Percentiles rank a stretch among this genome's conserved stretches.
Evolutionary conservation across 2,888 invertebrate genomes (phyloP).

Genomic region (Nomada goodeniana): DNA sequence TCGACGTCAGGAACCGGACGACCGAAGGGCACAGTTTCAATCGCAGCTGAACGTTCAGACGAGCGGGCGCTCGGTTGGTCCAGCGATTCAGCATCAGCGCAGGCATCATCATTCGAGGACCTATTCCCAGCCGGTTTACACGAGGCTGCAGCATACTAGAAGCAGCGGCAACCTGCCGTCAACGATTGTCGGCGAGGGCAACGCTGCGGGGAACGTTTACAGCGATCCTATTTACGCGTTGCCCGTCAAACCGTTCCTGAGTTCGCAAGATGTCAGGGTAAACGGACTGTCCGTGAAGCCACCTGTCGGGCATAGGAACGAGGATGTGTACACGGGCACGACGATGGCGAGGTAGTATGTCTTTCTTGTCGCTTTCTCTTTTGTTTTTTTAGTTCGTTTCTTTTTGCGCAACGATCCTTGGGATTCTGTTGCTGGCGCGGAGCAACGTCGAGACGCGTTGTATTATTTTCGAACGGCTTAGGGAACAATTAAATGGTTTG

Average conservation of each 20-base stretch:
- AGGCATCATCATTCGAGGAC: conserved; percentile 76
- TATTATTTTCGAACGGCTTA: too few relatives aligned
- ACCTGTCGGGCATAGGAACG: conserved; percentile 40
- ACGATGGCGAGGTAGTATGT: conserved; percentile 51
- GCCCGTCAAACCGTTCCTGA: conserved; percentile 82
- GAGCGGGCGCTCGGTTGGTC: conserved; percentile 37
- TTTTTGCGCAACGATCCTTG: neutral
- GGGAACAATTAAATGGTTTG: too few relatives aligned
- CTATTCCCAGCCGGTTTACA: conserved; percentile 79
- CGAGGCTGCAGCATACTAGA: conserved; percentile 71
- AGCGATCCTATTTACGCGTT: conserved; percentile 81
- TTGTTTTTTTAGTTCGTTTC: neutral
- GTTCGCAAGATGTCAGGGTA: conserved; percentile 80
- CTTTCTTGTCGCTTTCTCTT: too few relatives aligned
- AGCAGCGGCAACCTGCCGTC: conserved; percentile 76
- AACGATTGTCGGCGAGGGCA: conserved; percentile 47
- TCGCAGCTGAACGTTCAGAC: conserved; percentile 76
- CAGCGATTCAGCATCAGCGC: conserved; percentile 55
- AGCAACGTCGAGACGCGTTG: neutral
- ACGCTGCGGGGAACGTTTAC: conserved; percentile 71
- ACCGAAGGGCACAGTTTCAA: conserved; percentile 73
- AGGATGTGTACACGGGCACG: conserved; percentile 62
- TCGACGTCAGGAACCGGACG: conserved; percentile 43
- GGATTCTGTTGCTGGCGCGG: neutral
- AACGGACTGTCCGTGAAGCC: conserved; percentile 74